Percentiles rank a stretch among this genome's conserved stretches.
phyloP scores from a whole-genome alignment of 2,888 invertebrate genomes.

The Ophioninae sp. region DNA sequence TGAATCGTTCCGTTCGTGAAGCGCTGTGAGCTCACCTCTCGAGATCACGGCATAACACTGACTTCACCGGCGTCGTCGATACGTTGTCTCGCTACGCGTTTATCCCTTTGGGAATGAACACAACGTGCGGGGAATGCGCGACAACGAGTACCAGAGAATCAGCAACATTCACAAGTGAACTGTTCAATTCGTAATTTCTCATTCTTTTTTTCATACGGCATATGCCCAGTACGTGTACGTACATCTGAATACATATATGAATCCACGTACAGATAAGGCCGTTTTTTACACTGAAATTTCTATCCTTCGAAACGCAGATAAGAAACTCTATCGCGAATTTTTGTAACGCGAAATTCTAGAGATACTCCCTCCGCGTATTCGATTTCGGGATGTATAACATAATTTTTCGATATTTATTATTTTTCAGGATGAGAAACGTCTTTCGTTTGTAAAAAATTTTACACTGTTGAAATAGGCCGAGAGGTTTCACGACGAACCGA shows the following conservation, averaged over 20 bases:
- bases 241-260: not conserved
- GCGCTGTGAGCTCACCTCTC: slow-evolving; percentile 44
- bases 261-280: not conserved
- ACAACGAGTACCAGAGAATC: slow-evolving; percentile 31
- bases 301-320: slow-evolving; percentile 6
- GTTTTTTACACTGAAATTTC: not conserved
- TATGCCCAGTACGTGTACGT: not conserved
- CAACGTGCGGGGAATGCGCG: slow-evolving; percentile 27
- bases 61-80: slow-evolving; percentile 14
- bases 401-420: not conserved
- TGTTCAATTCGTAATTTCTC: slow-evolving; percentile 12
- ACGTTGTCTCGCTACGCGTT: slow-evolving; percentile 22
- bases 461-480: not conserved
- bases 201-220: slow-evolving; percentile 15
- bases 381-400: not conserved
- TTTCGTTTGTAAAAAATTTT: not conserved
- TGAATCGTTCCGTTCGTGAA: not conserved
- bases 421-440: not conserved
- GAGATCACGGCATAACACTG: slow-evolving; percentile 50
- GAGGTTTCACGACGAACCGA: not conserved
- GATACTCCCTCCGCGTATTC: slow-evolving; percentile 2
- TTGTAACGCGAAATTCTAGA: slow-evolving; percentile 10
- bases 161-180: slow-evolving; percentile 6
- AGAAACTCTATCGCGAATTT: slow-evolving; percentile 42
- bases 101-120: slow-evolving; percentile 20